These are phyloP conservation scores for Drosophila pallidifrons DNA, from an alignment of 1,140 invertebrate genomes.

Conservation along the genomic window DNA sequence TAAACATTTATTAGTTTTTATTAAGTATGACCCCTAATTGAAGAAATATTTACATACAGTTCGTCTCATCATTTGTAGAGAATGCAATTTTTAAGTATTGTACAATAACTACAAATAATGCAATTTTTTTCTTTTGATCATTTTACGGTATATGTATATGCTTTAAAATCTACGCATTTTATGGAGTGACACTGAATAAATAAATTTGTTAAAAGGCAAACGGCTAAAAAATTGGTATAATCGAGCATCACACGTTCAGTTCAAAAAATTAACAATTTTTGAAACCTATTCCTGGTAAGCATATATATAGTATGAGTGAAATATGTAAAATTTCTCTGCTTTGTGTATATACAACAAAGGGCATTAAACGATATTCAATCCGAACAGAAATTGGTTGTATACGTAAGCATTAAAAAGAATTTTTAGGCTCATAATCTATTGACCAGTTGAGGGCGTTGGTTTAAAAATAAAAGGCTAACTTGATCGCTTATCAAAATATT, in stretches of 20 bases:
- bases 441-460: conserved; percentile 68
- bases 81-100: conserved; percentile 23
- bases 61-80: conserved; percentile 35
- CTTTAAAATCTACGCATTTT: conserved; percentile 25
- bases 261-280: conserved; percentile 12
- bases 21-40: conserved; percentile 44
- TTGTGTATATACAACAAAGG: conserved; percentile 75
- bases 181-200: not conserved
- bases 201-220: not conserved
- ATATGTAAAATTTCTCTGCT: conserved; percentile 36
- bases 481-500: conserved; percentile 54
- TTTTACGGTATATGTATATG: conserved; percentile 13
- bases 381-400: conserved; percentile 39
- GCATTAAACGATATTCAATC: conserved; percentile 65
- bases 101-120: conserved; percentile 30
- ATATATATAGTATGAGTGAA: conserved; percentile 20
- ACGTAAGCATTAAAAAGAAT: conserved; percentile 50
- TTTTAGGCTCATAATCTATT: conserved; percentile 65
- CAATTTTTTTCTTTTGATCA: conserved; percentile 25
- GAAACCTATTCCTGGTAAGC: conserved; percentile 32
- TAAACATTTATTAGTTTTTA: conserved; percentile 44
- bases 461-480: conserved; percentile 70
- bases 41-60: conserved; percentile 49
- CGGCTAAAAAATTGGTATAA: conserved; percentile 1
- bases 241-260: conserved; percentile 7